Base-by-base conservation (phyloP, 2,888 invertebrate genomes). In the Odontomyia ornata region DNA sequence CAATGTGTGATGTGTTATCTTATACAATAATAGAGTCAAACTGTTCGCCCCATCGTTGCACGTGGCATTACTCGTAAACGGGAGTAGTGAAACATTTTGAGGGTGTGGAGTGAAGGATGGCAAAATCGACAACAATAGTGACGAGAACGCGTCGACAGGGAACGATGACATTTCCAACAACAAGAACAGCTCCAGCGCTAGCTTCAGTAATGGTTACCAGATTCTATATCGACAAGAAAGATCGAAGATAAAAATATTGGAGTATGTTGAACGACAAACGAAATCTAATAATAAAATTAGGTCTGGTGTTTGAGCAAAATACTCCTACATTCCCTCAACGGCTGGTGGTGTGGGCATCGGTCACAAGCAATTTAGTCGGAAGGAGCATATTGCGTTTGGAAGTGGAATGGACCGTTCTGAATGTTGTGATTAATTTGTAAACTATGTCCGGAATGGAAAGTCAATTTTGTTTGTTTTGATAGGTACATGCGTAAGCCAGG, bases 221-320 rank as follows among this genome's bases (percentile, higher is more conserved):
- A 52, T 36, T 9, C 36, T 36, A 36, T n/a, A 60, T 13, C 60
- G 13, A 25, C 60, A 25, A 7, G 23, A 25, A 25, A 21, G 25
- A 60, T 18, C 7, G 23, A 60, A 4, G 25, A 25, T 60, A 60
- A 60, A 60, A 60, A 23, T 52, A 52, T 18, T 18, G 52, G 36
- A 36, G 36, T 36, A 36, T 13, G 21, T 60, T 25, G 60, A 25
- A 25, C 25, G 60, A 21, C 25, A 43, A n/a, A 65, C 21, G 65
- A 65, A 43, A 43, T 65, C 65, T 65, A 65, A 43, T 65, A 65
- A 65, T 65, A 65, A 65, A 65, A 65, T 65, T 65, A 23, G 43
- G 21, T 65, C 36, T 18, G 21, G 21, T 65, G 36, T 65, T 36
- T 30, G 18, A 65, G 65, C 36, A 65, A 27, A 65, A 30, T 36